Base-by-base conservation (phyloP, 2,888 invertebrate species). In the Chrysopilus asiliformis region DNA sequence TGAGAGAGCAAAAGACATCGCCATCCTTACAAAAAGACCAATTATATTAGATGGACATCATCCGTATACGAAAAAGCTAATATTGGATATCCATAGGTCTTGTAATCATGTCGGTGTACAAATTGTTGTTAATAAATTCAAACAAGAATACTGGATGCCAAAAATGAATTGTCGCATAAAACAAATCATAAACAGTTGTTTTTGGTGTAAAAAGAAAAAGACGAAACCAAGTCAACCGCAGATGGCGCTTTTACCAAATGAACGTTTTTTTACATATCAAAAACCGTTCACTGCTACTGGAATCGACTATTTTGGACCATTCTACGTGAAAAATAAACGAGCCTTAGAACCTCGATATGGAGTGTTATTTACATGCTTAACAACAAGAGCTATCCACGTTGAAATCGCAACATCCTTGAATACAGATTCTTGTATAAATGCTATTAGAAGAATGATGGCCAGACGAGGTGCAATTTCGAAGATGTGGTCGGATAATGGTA, bases 201-300 rank as follows among this genome's bases (percentile, higher is more conserved):
- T 32, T 4, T 38, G 29, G 19, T 43, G 43, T 17, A 34, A 30
- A 29, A 38, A 38, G 15, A 30, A 18, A 27, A 34, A 35, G 18
- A 19, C 32, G 14, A 41, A 35, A 27, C 41, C 40, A 1, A 27
- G 29, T 5, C 38, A 36, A 29, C 51, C 47, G 31, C 13, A 44
- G 7, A 52, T 51, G 49, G 50, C 46, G 12, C 18, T 45, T 9
- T 39, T 51, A 13, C 51, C 51, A 10, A 22, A 14, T 10, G 36
- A 43, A 13, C 16, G 50, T 27, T 47, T n/a, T n/a, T n/a, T n/a
- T n/a, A n/a, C n/a, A n/a, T n/a, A n/a, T n/a, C n/a, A n/a, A n/a
- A n/a, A n/a, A n/a, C n/a, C n/a, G n/a, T n/a, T n/a, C n/a, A n/a
- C n/a, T n/a, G n/a, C n/a, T n/a, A n/a, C n/a, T n/a, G n/a, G n/a